Percentiles rank a stretch among this genome's conserved stretches.
These are phyloP conservation scores for Agonopterix arenella DNA, from an alignment of 2,888 invertebrate genomes.

Conservation along the genomic window DNA sequence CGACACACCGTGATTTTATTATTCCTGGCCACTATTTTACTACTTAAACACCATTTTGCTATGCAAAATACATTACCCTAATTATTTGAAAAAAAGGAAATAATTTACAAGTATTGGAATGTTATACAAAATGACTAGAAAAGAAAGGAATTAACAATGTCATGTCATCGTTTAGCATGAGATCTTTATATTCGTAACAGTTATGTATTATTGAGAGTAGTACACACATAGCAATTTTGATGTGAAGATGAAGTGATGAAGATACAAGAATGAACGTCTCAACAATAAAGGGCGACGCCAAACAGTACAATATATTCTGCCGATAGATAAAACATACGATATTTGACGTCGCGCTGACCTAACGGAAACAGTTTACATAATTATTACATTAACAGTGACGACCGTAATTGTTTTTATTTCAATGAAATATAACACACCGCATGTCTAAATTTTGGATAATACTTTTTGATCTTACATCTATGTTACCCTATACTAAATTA, in stretches of 20 bases:
- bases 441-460: slow-evolving; percentile 71
- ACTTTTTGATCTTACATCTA: slow-evolving; percentile 67
- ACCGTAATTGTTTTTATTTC: slow-evolving; percentile 43
- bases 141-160: slow-evolving; percentile 34
- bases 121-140: slow-evolving; percentile 71
- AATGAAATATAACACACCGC: slow-evolving; percentile 64
- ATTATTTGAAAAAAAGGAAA: slow-evolving; percentile 48
- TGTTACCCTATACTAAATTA: slow-evolving; percentile 63
- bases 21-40: slow-evolving; percentile 46
- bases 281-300: slow-evolving; percentile 33
- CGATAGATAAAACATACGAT: slow-evolving; percentile 9
- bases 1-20: slow-evolving; percentile 38
- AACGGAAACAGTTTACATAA: slow-evolving; percentile 14
- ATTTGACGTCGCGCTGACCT: slow-evolving; percentile 32
- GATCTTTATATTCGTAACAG: slow-evolving; percentile 38
- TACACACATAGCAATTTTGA: slow-evolving; percentile 1
- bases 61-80: slow-evolving; percentile 72
- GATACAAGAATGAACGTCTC: background rate
- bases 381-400: slow-evolving; percentile 30
- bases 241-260: slow-evolving; percentile 1
- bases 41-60: slow-evolving; percentile 70
- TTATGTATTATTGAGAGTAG: background rate
- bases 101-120: slow-evolving; percentile 66
- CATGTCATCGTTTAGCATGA: slow-evolving; percentile 38
- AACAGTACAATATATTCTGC: slow-evolving; percentile 11